Percentiles rank a stretch among this genome's conserved stretches.
phyloP scores from a whole-genome alignment of 2,888 invertebrate genomes.

The Tortricodes alternella region DNA sequence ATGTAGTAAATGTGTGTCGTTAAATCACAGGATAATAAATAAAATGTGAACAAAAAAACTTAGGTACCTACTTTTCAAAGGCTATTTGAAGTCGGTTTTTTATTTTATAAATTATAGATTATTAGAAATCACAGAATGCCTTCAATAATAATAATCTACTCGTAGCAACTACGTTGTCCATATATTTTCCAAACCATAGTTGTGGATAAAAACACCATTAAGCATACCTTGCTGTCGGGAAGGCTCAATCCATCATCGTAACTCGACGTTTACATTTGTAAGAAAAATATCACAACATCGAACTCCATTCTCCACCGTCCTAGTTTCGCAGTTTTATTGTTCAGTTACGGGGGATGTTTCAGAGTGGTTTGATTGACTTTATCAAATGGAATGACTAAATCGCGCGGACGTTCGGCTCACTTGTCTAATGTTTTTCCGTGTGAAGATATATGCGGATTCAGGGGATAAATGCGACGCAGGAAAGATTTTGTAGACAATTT shows the following conservation, averaged over 20 bases:
- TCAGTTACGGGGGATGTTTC: background rate
- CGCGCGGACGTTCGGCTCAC: slow-evolving; percentile 7
- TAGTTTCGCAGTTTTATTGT: slow-evolving; percentile 19
- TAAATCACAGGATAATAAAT: too few species aligned
- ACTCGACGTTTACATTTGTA: slow-evolving; percentile 29
- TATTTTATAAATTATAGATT: too few species aligned
- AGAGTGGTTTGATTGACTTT: slow-evolving; percentile 17
- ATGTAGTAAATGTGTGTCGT: too few species aligned
- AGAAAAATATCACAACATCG: slow-evolving; percentile 24
- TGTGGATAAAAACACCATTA: slow-evolving; percentile 14
- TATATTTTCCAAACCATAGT: background rate
- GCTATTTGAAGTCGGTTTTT: too few species aligned
- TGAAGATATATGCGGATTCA: slow-evolving; percentile 11
- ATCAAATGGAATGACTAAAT: slow-evolving; percentile 25
- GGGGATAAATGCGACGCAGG: background rate
- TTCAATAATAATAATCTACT: too few species aligned
- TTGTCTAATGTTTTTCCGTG: background rate
- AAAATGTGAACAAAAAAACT: too few species aligned
- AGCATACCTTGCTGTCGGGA: slow-evolving; percentile 7
- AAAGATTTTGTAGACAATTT: background rate
- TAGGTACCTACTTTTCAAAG: too few species aligned
- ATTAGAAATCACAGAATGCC: too few species aligned
- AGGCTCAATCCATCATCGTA: slow-evolving; percentile 25
- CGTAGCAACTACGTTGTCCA: too few species aligned
- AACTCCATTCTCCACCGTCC: slow-evolving; percentile 12